These are phyloP conservation scores for Globicephala melas DNA, from an alignment of 2,113 vertebrate species.

Conservation along the genomic window DNA sequence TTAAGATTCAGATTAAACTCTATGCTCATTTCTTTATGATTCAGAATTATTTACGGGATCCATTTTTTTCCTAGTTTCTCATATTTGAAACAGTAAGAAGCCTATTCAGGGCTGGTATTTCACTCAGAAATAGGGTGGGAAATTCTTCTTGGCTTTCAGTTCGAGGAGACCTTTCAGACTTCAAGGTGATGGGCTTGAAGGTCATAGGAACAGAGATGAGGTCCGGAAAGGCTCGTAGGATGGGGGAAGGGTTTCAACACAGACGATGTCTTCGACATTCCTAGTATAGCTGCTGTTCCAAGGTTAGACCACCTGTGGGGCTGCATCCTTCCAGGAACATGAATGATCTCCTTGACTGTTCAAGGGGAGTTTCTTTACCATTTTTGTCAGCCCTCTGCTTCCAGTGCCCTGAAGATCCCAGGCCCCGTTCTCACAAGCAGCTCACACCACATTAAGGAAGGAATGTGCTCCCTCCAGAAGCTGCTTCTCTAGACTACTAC, in stretches of 20 bases:
- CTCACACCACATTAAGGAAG: neutral
- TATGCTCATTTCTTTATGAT: neutral
- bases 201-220: neutral
- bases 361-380: neutral
- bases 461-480: neutral
- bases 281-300: neutral
- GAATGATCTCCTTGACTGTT: neutral
- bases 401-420: neutral
- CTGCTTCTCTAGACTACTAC: neutral
- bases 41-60: neutral
- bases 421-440: neutral
- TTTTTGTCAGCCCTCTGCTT: neutral
- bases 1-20: neutral
- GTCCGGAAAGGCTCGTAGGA: neutral
- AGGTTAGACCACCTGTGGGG: no score
- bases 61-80: neutral
- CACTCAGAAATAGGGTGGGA: neutral
- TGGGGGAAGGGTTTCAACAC: neutral
- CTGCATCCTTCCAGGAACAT: neutral
- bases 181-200: neutral
- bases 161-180: neutral
- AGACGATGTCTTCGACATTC: neutral
- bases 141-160: neutral
- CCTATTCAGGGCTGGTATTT: neutral
- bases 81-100: neutral